Conservation (phyloP, 1,140 invertebrate genomes). For the Eurosta solidaginis region DNA sequence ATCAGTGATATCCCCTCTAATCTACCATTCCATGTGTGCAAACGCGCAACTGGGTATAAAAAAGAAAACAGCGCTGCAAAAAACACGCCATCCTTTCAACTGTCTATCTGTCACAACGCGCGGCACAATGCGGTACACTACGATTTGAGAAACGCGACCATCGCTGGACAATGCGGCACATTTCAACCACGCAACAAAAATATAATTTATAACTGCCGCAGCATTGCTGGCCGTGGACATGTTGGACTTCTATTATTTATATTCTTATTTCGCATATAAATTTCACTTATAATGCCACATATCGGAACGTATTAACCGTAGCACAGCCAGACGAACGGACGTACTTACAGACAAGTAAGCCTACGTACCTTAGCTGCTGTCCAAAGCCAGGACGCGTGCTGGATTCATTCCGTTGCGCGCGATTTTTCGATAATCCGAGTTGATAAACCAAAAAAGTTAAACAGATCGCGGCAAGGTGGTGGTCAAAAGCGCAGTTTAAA, state of each 20-base stretch:
- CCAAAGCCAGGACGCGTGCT: not conserved
- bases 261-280: constrained; percentile 9
- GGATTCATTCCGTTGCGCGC: not conserved
- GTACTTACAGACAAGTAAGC: not conserved
- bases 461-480: not conserved
- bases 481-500: not conserved
- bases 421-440: constrained; percentile 23
- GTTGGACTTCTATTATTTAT: constrained; percentile 15
- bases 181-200: constrained; percentile 10
- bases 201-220: constrained; percentile 20
- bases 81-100: not conserved
- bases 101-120: constrained; percentile 9
- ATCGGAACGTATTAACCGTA: not conserved
- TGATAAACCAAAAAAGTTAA: constrained; percentile 15
- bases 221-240: not conserved
- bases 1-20: too few species aligned
- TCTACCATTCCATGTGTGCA: too few species aligned
- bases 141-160: not conserved
- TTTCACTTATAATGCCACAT: constrained; percentile 17
- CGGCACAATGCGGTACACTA: not conserved
- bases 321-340: not conserved
- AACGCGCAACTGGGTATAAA: too few species aligned
- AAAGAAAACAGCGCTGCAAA: not conserved
- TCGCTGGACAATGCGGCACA: not conserved
- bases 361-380: not conserved